phyloP scores from a whole-genome alignment of 1,140 invertebrate genomes.

The Pentalonia nigronervosa region DNA sequence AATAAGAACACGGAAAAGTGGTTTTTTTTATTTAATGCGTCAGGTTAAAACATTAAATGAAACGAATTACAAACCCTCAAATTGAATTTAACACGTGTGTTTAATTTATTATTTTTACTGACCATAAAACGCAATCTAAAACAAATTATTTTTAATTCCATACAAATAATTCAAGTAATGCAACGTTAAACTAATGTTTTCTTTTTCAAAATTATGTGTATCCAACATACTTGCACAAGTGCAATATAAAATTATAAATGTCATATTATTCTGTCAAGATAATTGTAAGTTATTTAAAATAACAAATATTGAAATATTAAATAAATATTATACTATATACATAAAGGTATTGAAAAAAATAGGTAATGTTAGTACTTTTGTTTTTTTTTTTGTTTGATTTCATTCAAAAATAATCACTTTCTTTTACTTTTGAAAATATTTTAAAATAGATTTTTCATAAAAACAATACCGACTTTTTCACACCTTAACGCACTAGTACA shows the following conservation, averaged over 20 bases:
- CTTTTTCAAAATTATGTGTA: background rate
- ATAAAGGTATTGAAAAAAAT: background rate
- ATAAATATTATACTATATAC: background rate
- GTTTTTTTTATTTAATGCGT: background rate
- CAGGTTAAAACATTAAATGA: slow-evolving; percentile 1
- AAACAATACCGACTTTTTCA: background rate
- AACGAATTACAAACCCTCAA: slow-evolving; percentile 8
- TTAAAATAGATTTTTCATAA: background rate
- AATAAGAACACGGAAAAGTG: background rate
- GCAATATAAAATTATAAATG: background rate
- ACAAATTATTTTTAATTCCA: background rate
- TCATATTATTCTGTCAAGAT: background rate
- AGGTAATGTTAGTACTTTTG: background rate
- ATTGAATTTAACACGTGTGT: background rate
- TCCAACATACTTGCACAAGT: background rate
- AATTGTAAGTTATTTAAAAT: background rate
- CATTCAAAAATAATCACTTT: background rate
- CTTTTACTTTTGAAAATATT: background rate
- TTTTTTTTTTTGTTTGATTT: background rate
- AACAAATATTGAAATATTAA: background rate
- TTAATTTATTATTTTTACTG: background rate
- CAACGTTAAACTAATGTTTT: background rate
- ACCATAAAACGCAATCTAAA: slow-evolving; percentile 1
- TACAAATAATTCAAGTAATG: background rate
- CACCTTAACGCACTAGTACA: background rate